Evolutionary conservation across 2,888 invertebrate species (phyloP), one percentile per base, ranked within the genome.

Genomic region (Eudemis profundana): DNA sequence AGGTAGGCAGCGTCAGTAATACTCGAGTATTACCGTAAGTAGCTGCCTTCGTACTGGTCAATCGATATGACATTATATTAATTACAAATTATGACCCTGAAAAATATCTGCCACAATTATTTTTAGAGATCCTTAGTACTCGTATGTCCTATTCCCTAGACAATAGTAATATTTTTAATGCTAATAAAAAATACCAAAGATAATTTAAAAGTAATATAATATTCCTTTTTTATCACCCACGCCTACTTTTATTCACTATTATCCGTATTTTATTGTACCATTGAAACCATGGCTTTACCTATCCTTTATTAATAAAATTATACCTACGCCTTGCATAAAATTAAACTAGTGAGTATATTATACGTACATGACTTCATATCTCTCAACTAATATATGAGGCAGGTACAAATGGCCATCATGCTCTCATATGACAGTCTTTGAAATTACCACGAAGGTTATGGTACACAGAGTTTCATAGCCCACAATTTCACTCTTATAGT

Each of bases 321-420:
- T 36, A 33, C 33, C 8, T 33, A 19, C 33, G 10, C 33, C 36
- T 51, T 51, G 33, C 17, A 15, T 40, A 15, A 40, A 40, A 12
- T 40, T 4, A 42, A 42, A 29, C 54, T 17, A 27, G 56, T 29
- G n/a, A n/a, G 29, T 56, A 42, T 29, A 44, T 19, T 17, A 44
- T 42, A 44, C n/a, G 7, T 19, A 19, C 56, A 56, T 56, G 17
- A 44, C 42, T 42, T 42, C 42, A 56, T 12, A 5, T 42, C 17
- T 4, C 14, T 50, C 17, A 17, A 14, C 7, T 50, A 36, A 19
- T 33, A 4, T 19, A 21, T 4, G 19, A 44, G 12, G n/a, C 12
- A 17, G 19, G 12, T 46, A 21, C n/a, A 46, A 21, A 46, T 12
- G 21, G 21, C 4, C n/a, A 46, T 46, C 21, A 5, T 15, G 21